Base-by-base conservation (phyloP, 64 coral and sea anemone species). In the Pocillopora verrucosa region DNA sequence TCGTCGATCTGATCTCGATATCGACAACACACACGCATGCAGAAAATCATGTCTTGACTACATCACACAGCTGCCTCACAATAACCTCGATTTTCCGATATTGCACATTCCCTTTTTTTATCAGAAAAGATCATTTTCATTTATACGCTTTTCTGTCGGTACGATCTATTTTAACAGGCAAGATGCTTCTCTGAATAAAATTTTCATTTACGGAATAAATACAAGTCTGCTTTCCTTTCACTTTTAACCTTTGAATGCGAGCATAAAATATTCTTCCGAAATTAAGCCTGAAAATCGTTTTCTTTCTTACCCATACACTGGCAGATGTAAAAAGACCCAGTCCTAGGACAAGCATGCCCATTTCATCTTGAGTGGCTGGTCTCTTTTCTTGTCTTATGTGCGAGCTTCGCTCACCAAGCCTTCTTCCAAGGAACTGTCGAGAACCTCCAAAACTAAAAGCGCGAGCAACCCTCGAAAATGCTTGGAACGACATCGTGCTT, bases 381-480 rank as follows among this genome's bases (percentile, higher is more conserved):
- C 83, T 41, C 51, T 92, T 87, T 11, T 67, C 19, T 37, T 92
- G 90, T 11, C 61, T 87, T 25, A 87, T 79, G 45, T 86, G 86
- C 1, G 86, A 45, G 24, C 72, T 78, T 59, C 90, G 81, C 17
- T 86, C 34, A 38, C 74, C 30, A 73, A 60, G 20, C 57, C 30
- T 65, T 36, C 80, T 84, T 91, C 65, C 41, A 41, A 82, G 65
- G 58, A 76, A 60, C 60, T 75, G 72, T 61, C 73, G 86, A 9
- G 89, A 34, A 61, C 37, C 38, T 9, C 22, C 58, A 30, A 65
- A 13, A 22, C 57, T 26, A 10, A 10, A 56, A 13, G 76, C 56
- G 16, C 88, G 88, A 20, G 72, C 9, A 67, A 91, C 34, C 58
- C 89, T 70, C 17, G 72, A 76, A n/a, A 72, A 73, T 22, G 35